Evolutionary conservation across 2,888 invertebrate genomes (phyloP), one percentile per base, ranked within the genome.

Genomic region (Oscheius sp.): DNA sequence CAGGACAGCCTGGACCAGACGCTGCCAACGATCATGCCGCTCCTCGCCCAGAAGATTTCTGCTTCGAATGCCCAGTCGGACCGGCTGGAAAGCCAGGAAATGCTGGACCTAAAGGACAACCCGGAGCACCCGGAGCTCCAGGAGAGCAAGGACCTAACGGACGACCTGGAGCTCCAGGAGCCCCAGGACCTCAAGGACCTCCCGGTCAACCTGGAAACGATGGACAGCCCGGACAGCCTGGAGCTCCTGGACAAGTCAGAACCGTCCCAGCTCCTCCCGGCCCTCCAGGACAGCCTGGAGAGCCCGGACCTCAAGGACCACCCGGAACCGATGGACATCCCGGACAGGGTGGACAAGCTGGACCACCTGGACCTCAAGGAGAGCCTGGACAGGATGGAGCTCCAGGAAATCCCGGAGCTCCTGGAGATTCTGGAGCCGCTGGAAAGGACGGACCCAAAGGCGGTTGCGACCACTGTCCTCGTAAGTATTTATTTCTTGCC

Each of bases 121-220:
- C 65, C 44, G 74, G 72, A 64, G 56, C 72, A 32, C 67, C 72
- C 26, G 72, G 76, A 74, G 67, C 45, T 20, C 66, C 77, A 30
- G 79, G 79, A 75, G 72, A 77, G 67, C 75, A 71, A 41, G 82
- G 81, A 70, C 77, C 74, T 32, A 74, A 75, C 50, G 82, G 82
- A 71, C 74, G 77, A 24, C 78, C 79, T 56, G 82, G 82, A 74
- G 51, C 77, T 12, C 78, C 76, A 57, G 79, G 77, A 74, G 73
- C 78, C 50, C 74, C 78, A 64, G 78, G 79, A 74, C 82, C 80
- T 56, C 82, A 75, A 50, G 82, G 83, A 69, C 73, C 77, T 51
- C 77, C 74, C 50, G 82, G 83, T 61, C 70, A 70, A 17, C 49
- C 69, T 28, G 82, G 80, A 75, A 69, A 74, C 65, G 80, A 81